Conservation (phyloP, 2,113 vertebrate genomes). For the Lontra canadensis region DNA sequence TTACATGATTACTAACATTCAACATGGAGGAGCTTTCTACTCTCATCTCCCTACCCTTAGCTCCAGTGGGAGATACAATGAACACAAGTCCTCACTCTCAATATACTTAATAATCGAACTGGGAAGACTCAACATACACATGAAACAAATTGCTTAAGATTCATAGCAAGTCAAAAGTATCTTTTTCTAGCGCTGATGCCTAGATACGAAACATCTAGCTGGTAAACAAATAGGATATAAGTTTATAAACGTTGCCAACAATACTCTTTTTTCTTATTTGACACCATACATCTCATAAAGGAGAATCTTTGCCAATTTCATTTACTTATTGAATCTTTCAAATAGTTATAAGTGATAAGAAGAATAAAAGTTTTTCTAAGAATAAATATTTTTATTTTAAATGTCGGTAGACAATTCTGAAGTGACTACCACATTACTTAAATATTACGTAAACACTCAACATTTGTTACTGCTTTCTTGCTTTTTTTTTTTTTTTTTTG, state of each 20-base stretch:
- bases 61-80: accelerated
- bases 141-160: not conserved
- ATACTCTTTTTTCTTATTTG: not conserved
- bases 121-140: not conserved
- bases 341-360: not conserved
- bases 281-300: not conserved
- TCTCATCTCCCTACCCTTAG: not conserved
- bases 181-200: not conserved
- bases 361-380: not conserved
- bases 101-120: not conserved
- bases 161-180: not conserved
- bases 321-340: not conserved
- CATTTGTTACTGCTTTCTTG: not conserved
- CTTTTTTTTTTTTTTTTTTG: not conserved
- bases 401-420: not conserved
- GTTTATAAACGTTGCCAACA: not conserved
- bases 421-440: not conserved
- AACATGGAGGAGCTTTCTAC: accelerated
- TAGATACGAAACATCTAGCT: not conserved
- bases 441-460: not conserved
- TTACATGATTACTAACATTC: not conserved
- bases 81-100: not conserved
- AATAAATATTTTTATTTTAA: not conserved
- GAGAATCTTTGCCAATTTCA: not conserved
- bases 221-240: not conserved